Evolutionary conservation across 2,888 invertebrate genomes (phyloP).

Genomic region (Morpho achilles): DNA sequence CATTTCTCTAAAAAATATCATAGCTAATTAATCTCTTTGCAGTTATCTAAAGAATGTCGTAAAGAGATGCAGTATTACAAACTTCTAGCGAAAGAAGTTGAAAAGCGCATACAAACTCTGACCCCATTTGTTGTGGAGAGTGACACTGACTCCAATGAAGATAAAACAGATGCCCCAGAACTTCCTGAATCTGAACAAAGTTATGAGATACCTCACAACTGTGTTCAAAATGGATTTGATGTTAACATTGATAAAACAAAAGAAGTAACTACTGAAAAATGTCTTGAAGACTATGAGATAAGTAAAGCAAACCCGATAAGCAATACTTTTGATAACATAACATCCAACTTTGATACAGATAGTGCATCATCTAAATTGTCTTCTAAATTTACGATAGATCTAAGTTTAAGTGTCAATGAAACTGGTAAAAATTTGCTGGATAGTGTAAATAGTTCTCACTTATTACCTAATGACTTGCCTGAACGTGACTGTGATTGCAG

Average conservation of each 20-base stretch:
- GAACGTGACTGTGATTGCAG: slow-evolving; percentile 54
- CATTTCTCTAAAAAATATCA: neutral
- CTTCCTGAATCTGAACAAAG: slow-evolving; percentile 49
- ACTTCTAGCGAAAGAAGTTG: slow-evolving; percentile 82
- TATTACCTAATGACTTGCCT: slow-evolving; percentile 45
- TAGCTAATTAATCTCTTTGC: slow-evolving; percentile 36
- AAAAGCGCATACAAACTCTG: slow-evolving; percentile 74
- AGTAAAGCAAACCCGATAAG: slow-evolving; percentile 17
- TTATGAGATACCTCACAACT: slow-evolving; percentile 37
- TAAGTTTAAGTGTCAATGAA: slow-evolving; percentile 52
- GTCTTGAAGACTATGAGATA: slow-evolving; percentile 21
- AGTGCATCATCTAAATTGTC: slow-evolving; percentile 33
- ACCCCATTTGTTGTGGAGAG: slow-evolving; percentile 51
- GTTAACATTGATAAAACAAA: slow-evolving; percentile 31
- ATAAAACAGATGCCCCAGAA: slow-evolving; percentile 53
- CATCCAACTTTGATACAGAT: slow-evolving; percentile 34
- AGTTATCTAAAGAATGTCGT: slow-evolving; percentile 83
- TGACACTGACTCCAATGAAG: slow-evolving; percentile 47
- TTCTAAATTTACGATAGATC: slow-evolving; percentile 51
- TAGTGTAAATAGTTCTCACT: slow-evolving; percentile 24
- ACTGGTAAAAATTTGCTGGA: slow-evolving; percentile 36
- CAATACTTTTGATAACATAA: slow-evolving; percentile 28
- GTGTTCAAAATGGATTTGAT: slow-evolving; percentile 31
- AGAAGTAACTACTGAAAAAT: slow-evolving; percentile 28
- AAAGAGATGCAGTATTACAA: slow-evolving; percentile 84